Conservation (phyloP, 2,797 vertebrate genomes). For the Ctenochaetus hawaiiensis region DNA sequence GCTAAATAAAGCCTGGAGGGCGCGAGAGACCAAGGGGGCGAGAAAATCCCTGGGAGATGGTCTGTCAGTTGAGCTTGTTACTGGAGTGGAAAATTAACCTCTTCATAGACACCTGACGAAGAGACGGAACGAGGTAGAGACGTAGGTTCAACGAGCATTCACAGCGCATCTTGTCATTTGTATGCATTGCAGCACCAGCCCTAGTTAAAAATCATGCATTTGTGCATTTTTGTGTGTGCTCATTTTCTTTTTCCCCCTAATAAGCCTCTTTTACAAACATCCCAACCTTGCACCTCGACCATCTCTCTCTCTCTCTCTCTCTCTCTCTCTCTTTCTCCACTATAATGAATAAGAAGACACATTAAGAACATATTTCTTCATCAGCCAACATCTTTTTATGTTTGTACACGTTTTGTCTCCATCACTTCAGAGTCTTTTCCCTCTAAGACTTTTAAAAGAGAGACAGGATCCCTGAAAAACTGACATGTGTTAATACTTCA, state of each 20-base stretch:
- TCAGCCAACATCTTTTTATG: conserved; percentile 16
- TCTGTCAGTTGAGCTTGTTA: conserved; percentile 62
- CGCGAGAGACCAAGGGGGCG: conserved; percentile 30
- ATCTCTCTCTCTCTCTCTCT: not conserved
- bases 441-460: conserved; percentile 22
- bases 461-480: conserved; percentile 17
- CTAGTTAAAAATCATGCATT: not conserved
- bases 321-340: no score
- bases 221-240: conserved; percentile 5
- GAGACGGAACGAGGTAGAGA: conserved; percentile 18
- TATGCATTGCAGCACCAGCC: conserved; percentile 15
- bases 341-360: not conserved
- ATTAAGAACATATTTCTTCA: not conserved
- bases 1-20: conserved; percentile 68
- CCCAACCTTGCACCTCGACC: not conserved
- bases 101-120: conserved; percentile 60
- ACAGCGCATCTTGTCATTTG: conserved; percentile 19
- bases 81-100: conserved; percentile 68
- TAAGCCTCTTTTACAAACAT: conserved; percentile 5
- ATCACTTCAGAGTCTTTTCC: not conserved
- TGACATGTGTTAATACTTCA: conserved; percentile 15
- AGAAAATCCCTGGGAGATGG: conserved; percentile 55
- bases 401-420: conserved; percentile 2
- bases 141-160: conserved; percentile 1
- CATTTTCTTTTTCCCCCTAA: not conserved